Base-by-base conservation (phyloP, 1,140 invertebrate species). In the Aphelenchoides besseyi region DNA sequence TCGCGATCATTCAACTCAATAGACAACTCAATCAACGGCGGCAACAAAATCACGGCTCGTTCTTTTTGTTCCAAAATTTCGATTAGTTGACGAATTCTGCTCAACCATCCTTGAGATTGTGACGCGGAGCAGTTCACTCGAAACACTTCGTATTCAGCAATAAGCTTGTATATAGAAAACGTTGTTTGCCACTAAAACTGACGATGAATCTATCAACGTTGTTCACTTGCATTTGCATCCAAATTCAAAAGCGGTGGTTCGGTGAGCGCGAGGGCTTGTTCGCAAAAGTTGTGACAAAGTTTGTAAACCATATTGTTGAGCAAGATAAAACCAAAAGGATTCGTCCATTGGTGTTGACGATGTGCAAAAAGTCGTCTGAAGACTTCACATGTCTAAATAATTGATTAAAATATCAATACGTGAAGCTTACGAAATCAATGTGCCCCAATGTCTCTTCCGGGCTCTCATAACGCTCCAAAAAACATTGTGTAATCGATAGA, bases 51-150 rank as follows among this genome's bases (percentile, higher is more conserved):
- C 5, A 59, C 5, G 5, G 5, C 26, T 8, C 23, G 55, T 23
- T 59, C 55, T 59, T 59, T 59, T 5, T 59, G 55, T 33, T 59
- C 18, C 5, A 59, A 59, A 12, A 5, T 33, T 33, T 59, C 5
- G 12, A 59, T 8, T 8, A 8, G 5, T 8, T 23, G 5, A 5
- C 16, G 5, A 33, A 59, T 5, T 23, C 5, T 8, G 18, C 23
- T 23, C 55, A 59, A 33, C 5, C 5, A 59, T 8, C 23, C 5
- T 12, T 33, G 5, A 8, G 55, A 5, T 23, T 59, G 55, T 33
- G 16, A 8, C 12, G 32, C 26, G 18, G 5, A 8, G 5, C 16
- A 8, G 18, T 59, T 59, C 18, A 23, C 5, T 8, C 55, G 18
- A 33, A 29, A 59, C 26, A 59, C 12, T 33, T 59, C 55, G 55